These are phyloP conservation scores for Limnodromus scolopaceus DNA, from an alignment of 2,797 vertebrate species.

Conservation along the genomic window DNA sequence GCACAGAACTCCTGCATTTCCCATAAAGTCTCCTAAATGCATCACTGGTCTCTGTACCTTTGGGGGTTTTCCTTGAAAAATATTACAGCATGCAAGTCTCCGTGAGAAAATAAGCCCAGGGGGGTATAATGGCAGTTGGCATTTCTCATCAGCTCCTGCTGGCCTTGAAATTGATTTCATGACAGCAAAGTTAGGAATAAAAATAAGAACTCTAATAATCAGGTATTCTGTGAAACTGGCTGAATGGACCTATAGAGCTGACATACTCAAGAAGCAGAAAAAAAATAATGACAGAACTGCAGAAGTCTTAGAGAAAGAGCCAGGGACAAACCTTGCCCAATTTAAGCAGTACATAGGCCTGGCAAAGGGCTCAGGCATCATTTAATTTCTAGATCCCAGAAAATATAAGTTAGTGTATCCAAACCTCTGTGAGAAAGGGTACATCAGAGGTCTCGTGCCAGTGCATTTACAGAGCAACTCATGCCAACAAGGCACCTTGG, in stretches of 20 bases:
- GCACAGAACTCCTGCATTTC: not conserved
- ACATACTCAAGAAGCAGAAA: not conserved
- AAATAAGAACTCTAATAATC: not conserved
- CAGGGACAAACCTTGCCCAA: not conserved
- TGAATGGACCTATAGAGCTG: not conserved
- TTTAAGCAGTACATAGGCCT: not conserved
- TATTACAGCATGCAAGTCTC: not conserved
- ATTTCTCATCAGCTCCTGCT: not conserved
- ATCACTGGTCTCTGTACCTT: not conserved
- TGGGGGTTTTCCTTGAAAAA: not conserved
- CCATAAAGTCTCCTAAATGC: not conserved
- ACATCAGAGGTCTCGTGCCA: not conserved
- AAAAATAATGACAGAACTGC: not conserved
- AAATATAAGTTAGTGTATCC: not conserved
- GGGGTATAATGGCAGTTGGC: not conserved
- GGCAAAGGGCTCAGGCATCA: not conserved
- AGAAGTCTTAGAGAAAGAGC: not conserved
- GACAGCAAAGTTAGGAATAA: not conserved
- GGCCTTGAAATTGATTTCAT: slow-evolving; percentile 2
- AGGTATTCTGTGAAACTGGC: not conserved
- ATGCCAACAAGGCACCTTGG: not conserved
- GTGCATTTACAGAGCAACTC: not conserved
- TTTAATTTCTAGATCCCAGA: not conserved
- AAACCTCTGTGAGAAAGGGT: not conserved
- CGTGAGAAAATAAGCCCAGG: not conserved